phyloP scores from a whole-genome alignment of 2,888 invertebrate genomes.

The Crioceris asparagi region DNA sequence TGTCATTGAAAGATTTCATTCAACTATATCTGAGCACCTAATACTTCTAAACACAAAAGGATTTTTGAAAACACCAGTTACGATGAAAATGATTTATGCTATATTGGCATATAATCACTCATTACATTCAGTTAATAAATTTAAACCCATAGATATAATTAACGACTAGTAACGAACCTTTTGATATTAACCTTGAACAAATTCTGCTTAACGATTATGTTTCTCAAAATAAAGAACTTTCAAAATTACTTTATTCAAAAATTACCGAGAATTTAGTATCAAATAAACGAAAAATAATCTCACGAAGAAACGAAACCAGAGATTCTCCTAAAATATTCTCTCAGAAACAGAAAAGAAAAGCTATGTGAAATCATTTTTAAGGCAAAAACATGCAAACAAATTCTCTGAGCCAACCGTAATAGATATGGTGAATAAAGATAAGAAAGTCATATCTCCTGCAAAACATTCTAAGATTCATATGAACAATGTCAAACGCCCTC shows the following conservation, averaged over 20 bases:
- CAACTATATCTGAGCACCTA: no score
- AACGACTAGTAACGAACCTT: constrained; percentile 4
- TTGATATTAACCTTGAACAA: constrained; percentile 2
- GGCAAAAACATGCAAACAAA: not conserved
- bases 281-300: not conserved
- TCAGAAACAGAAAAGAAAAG: no score
- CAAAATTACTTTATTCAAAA: not conserved
- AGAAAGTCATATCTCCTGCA: not conserved
- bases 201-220: constrained; percentile 2
- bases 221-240: constrained; percentile 2
- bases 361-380: not conserved
- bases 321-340: constrained; percentile 1
- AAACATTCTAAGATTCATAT: not conserved
- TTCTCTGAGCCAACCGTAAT: not conserved
- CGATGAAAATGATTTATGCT: constrained; percentile 8
- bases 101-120: constrained; percentile 4
- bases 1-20: no score
- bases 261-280: not conserved
- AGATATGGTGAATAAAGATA: not conserved
- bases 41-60: no score
- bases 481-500: not conserved
- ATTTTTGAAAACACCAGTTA: no score
- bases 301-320: not conserved
- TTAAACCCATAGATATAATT: constrained; percentile 6
- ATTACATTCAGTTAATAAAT: constrained; percentile 5